Evolutionary conservation across 53 echinoderm and acorn worm species (phyloP).

Genomic region (Hippasteria phrygiana): DNA sequence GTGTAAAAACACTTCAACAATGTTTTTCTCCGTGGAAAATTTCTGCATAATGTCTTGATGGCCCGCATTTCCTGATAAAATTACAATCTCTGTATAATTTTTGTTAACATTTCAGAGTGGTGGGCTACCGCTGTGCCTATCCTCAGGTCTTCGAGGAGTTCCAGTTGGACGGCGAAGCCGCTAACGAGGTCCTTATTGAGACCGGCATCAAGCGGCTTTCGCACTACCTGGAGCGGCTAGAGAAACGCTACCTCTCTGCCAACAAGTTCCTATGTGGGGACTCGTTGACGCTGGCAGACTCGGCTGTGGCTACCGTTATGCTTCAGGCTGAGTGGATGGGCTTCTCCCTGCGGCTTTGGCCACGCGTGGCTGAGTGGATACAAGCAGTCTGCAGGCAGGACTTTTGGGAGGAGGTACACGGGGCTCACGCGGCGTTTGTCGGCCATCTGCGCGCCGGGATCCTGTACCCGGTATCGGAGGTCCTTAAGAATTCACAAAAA

Average conservation of each 20-base stretch:
- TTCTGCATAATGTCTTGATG: no score
- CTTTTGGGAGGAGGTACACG: conserved; percentile 75
- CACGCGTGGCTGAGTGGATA: conserved; percentile 65
- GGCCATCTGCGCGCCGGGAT: conserved; percentile 39
- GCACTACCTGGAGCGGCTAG: conserved; percentile 58
- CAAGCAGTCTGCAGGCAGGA: conserved; percentile 41
- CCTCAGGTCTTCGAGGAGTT: conserved; percentile 77
- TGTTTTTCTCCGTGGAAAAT: no score
- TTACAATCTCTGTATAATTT: neutral
- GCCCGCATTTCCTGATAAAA: neutral
- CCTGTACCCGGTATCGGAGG: conserved; percentile 16
- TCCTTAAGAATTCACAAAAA: neutral
- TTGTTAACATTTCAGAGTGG: conserved; percentile 42
- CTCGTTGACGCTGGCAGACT: conserved; percentile 66
- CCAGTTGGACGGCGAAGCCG: conserved; percentile 58
- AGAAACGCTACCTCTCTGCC: conserved; percentile 49
- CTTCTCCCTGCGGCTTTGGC: conserved; percentile 74
- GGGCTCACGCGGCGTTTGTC: conserved; percentile 62
- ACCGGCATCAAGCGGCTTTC: conserved; percentile 66
- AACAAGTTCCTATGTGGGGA: conserved; percentile 51
- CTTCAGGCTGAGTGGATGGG: conserved; percentile 71
- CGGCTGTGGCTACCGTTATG: conserved; percentile 67
- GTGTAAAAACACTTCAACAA: no score
- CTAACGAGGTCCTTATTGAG: conserved; percentile 73
- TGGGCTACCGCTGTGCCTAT: conserved; percentile 69